These are phyloP conservation scores for Acrossocheilus fasciatus DNA, from an alignment of 2,797 vertebrate species.

Conservation along the genomic window DNA sequence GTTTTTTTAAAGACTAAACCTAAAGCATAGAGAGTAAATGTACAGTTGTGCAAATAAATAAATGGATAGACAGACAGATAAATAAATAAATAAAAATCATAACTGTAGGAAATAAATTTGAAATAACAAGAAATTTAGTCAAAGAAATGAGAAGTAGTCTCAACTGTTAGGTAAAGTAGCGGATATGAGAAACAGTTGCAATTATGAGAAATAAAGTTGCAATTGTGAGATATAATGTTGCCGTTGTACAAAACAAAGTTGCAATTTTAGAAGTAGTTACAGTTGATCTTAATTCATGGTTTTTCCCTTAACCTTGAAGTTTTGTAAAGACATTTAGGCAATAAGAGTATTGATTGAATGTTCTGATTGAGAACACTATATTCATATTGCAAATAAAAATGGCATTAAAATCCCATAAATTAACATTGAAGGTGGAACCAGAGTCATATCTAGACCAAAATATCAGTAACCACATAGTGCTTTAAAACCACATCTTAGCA, in stretches of 20 bases:
- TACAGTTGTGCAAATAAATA: background rate
- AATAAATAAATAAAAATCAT: background rate
- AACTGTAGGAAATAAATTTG: background rate
- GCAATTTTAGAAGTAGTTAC: background rate
- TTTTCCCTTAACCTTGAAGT: background rate
- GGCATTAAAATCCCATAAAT: background rate
- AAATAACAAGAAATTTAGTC: background rate
- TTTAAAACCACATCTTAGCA: slow-evolving; percentile 1
- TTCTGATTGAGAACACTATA: background rate
- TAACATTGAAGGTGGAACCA: background rate
- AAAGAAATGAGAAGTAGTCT: background rate
- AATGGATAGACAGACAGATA: too few species aligned
- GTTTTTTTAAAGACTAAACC: background rate
- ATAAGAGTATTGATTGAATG: background rate
- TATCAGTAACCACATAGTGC: background rate
- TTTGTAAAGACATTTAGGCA: background rate
- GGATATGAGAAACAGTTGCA: background rate
- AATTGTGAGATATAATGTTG: background rate
- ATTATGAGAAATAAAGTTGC: background rate
- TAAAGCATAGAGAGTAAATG: background rate
- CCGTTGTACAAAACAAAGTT: background rate
- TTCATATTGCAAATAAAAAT: background rate
- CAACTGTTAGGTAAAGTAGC: background rate
- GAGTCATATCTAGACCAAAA: background rate
- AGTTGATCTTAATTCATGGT: background rate